These are phyloP conservation scores for Aradophagus sp. DNA, from an alignment of 1,140 invertebrate species.

Conservation along the genomic window DNA sequence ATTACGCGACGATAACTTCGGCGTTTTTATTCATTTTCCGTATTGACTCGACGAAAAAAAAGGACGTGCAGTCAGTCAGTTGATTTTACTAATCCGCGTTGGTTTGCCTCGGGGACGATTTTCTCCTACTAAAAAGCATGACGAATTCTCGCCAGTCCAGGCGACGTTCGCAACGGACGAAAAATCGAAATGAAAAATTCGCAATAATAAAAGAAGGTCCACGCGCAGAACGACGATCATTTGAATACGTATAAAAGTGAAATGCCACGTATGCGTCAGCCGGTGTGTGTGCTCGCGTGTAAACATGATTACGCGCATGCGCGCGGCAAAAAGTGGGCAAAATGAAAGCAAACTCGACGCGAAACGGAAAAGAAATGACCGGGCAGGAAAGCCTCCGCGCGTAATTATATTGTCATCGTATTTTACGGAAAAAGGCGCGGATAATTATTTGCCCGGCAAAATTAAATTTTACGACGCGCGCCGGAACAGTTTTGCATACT, in stretches of 20 bases:
- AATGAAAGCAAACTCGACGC: conserved; percentile 23
- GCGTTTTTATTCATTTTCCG: too few relatives aligned
- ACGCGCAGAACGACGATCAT: too few relatives aligned
- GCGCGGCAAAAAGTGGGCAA: conserved; percentile 19
- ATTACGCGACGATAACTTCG: too few relatives aligned
- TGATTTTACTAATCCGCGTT: conserved; percentile 19
- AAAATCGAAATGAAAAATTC: conserved; percentile 1
- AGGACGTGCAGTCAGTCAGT: too few relatives aligned
- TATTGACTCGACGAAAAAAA: too few relatives aligned
- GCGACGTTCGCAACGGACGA: conserved; percentile 23
- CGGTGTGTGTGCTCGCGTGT: conserved; percentile 19
- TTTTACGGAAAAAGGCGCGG: conserved; percentile 19
- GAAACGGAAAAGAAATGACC: conserved; percentile 16
- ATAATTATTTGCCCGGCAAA: conserved; percentile 5
- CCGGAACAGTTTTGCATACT: conserved; percentile 21
- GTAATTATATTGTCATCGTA: conserved; percentile 43
- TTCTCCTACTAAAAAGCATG: conserved; percentile 51
- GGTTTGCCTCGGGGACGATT: conserved; percentile 30
- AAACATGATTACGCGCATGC: too few relatives aligned
- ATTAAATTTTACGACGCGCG: conserved; percentile 20
- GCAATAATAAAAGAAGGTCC: too few relatives aligned
- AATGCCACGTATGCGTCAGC: conserved; percentile 21
- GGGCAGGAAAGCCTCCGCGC: conserved; percentile 27
- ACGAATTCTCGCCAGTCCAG: conserved; percentile 27
- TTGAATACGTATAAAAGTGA: conserved; percentile 32